A percentile compares a stretch with the other conserved stretches of the same genome.
Conservation (phyloP, 2,888 invertebrate genomes). For the Pilophorus perplexus region DNA sequence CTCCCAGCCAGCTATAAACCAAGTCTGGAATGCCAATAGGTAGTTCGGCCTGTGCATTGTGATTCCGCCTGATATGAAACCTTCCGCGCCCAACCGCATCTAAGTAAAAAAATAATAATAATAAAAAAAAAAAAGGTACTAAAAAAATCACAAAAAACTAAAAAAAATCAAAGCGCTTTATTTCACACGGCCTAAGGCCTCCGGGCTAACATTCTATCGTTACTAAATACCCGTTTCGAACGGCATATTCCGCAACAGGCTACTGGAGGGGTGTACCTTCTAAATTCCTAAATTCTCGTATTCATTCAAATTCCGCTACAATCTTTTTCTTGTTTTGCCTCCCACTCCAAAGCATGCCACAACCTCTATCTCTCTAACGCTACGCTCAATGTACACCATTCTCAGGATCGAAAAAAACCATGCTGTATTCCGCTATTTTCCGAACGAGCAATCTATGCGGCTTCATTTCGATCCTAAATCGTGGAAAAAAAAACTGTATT, state of each 20-base stretch:
- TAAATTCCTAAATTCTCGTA: too few species aligned
- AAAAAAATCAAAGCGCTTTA: background rate
- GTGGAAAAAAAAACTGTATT: too few species aligned
- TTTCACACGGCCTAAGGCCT: background rate
- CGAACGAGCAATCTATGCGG: conserved; percentile 10
- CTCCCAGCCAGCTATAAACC: conserved; percentile 30
- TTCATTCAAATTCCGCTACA: too few species aligned
- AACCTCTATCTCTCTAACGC: conserved; percentile 19
- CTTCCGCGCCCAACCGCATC: background rate
- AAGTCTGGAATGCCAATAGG: conserved; percentile 35
- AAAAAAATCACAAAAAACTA: conserved; percentile 1
- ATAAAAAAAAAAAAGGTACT: too few species aligned
- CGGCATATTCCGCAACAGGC: too few species aligned
- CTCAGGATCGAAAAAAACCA: conserved; percentile 13
- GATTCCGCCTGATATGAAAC: conserved; percentile 16
- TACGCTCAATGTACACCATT: conserved; percentile 21
- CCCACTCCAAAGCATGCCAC: conserved; percentile 11
- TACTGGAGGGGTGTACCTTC: too few species aligned
- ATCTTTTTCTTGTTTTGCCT: background rate
- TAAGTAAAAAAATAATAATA: too few species aligned
- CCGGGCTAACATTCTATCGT: too few species aligned
- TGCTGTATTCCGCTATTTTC: conserved; percentile 3
- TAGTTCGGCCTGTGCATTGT: conserved; percentile 13
- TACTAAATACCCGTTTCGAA: too few species aligned
- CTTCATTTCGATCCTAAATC: background rate